Conservation (phyloP, 2,888 invertebrate species). For the Pseudeuparius sepicola region DNA sequence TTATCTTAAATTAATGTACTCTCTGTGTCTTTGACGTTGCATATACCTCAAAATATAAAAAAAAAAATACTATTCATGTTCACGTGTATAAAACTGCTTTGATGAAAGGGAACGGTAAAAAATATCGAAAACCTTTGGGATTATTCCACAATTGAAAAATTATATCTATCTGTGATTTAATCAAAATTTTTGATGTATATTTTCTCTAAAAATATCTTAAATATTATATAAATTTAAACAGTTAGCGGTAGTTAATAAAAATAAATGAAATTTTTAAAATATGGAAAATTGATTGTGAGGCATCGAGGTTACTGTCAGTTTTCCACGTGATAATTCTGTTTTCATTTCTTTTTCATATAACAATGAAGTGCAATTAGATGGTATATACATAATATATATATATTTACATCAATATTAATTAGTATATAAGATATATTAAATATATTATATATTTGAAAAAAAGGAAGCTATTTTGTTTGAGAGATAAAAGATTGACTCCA, state of each 20-base stretch:
- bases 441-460: conserved; percentile 44
- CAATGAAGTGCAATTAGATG: conserved; percentile 54
- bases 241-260: conserved; percentile 38
- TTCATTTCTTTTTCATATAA: conserved; percentile 40
- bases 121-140: conserved; percentile 30
- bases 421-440: conserved; percentile 42
- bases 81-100: conserved; percentile 36
- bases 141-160: conserved; percentile 38
- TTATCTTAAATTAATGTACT: no score
- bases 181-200: conserved; percentile 51
- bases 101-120: conserved; percentile 36
- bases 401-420: conserved; percentile 47
- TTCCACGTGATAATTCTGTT: conserved; percentile 24
- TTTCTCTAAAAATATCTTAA: conserved; percentile 49
- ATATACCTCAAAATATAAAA: conserved; percentile 44
- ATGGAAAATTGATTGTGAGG: conserved; percentile 26
- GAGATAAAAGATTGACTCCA: conserved; percentile 55
- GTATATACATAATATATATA: conserved; percentile 46
- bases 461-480: conserved; percentile 51
- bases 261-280: conserved; percentile 30
- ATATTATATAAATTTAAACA: conserved; percentile 40
- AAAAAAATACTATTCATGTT: conserved; percentile 31
- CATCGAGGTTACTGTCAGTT: conserved; percentile 23
- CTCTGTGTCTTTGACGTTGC: conserved; percentile 44
- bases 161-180: conserved; percentile 50